Base-by-base conservation (phyloP, 2,797 vertebrate species). In the Zalophus californianus region DNA sequence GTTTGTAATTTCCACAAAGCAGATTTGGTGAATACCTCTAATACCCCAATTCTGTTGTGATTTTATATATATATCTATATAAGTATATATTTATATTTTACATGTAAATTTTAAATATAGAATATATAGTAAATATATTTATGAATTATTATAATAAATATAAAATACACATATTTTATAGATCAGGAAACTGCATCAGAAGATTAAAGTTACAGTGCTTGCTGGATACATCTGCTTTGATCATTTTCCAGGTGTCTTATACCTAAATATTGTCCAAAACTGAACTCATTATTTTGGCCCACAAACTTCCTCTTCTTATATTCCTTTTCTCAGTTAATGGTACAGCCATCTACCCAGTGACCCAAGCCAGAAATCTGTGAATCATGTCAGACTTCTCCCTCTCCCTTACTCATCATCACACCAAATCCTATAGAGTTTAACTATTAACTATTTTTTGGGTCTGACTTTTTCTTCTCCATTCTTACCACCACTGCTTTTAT, bases 281-380 rank as follows among this genome's bases (percentile, higher is more conserved):
- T 14, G 62, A 93, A 64, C n/a, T 87, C 80, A 75, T 94, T 93
- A 75, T 91, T 91, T 93, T 41, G 60, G 68, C 48, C 58, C 77
- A 83, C 44, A 84, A 84, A 90, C 41, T 64, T 93, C 68, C 50
- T 92, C 80, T 89, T 96, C n/a, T 66, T 56, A 29, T 23, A 52
- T 66, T 77, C 54, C 48, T 92, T 91, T 90, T 83, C 78, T 96
- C 52, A 82, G 68, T 62, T 91, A 86, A 95, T 35, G 89, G 50
- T 6, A 79, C 25, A 70, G 75, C 35, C 56, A 68, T 79, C 14
- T n/a, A 87, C 32, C 66, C 80, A 84, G 54, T 64, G n/a, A 91
- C 75, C 56, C 70, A 90, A 95, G 54, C n/a, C 73, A 96, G 89
- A 93, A 87, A 94, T 89, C 93, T 60, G 13, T 41, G 73, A 94